phyloP scores from a whole-genome alignment of 2,888 invertebrate species.

The Nephrotoma appendiculata region DNA sequence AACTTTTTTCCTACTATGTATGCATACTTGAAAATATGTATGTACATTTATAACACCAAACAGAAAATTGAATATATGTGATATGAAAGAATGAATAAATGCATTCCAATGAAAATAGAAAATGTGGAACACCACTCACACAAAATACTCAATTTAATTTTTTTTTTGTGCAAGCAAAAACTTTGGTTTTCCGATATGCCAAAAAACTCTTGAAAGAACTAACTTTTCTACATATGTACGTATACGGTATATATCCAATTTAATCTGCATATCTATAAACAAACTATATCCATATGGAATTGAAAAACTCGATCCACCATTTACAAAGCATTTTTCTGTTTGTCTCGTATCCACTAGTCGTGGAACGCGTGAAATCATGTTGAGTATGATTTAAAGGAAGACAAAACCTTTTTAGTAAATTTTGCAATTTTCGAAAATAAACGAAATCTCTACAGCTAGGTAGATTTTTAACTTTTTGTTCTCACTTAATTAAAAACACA shows the following conservation, averaged over 20 bases:
- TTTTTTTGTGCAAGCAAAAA: not conserved
- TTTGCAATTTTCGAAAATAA: not conserved
- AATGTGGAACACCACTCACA: not conserved
- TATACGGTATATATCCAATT: not conserved
- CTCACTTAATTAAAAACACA: not conserved
- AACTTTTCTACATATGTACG: not conserved
- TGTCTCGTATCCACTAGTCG: not conserved
- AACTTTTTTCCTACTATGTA: not conserved
- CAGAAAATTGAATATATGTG: not conserved
- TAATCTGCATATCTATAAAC: too few species aligned
- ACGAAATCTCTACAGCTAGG: not conserved
- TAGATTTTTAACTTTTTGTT: not conserved
- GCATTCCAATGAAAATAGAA: not conserved
- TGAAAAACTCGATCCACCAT: not conserved
- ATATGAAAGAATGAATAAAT: not conserved
- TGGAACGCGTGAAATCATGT: not conserved
- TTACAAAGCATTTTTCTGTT: not conserved
- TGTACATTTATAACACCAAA: not conserved
- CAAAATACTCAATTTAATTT: not conserved
- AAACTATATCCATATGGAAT: too few species aligned
- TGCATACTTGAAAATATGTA: not conserved
- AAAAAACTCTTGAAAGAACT: not conserved
- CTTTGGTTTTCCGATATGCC: not conserved
- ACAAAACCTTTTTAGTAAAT: not conserved
- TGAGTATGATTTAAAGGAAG: not conserved